phyloP scores from a whole-genome alignment of 1,140 invertebrate genomes.

The Onthophagus taurus region DNA sequence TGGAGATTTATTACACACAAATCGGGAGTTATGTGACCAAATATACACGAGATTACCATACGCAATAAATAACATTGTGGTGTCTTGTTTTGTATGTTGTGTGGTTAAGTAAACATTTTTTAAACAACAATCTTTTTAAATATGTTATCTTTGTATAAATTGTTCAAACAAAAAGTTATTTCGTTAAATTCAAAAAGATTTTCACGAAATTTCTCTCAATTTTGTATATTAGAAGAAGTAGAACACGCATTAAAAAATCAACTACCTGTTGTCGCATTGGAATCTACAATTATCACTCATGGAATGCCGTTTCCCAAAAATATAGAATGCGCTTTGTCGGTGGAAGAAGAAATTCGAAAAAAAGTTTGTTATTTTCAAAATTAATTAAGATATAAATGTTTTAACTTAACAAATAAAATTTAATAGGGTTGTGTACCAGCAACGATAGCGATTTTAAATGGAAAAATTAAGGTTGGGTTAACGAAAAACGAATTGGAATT shows the following conservation, averaged over 20 bases:
- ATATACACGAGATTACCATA: no score
- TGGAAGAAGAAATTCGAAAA: constrained; percentile 68
- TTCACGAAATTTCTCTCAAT: constrained; percentile 5
- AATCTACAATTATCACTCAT: constrained; percentile 97
- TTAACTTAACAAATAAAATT: background rate
- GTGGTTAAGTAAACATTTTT: no score
- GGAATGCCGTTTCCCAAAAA: constrained; percentile 96
- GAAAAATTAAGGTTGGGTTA: constrained; percentile 76
- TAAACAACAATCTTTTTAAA: background rate
- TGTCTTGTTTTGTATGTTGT: no score
- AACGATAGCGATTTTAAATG: constrained; percentile 82
- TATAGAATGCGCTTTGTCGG: constrained; percentile 69
- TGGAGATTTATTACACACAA: no score
- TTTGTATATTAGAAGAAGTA: constrained; percentile 48
- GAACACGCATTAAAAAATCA: constrained; percentile 43
- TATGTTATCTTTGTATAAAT: background rate
- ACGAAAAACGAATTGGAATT: constrained; percentile 50
- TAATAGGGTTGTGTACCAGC: constrained; percentile 85
- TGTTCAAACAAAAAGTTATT: background rate
- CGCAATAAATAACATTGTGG: no score
- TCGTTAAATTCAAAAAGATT: background rate
- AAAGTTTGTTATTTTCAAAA: constrained; percentile 40
- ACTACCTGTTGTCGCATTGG: constrained; percentile 81
- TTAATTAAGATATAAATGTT: background rate
- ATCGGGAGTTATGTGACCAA: no score